Percentiles rank a stretch among this genome's conserved stretches.
These are phyloP conservation scores for Baronia brevicornis DNA, from an alignment of 2,888 invertebrate species.

Conservation along the genomic window DNA sequence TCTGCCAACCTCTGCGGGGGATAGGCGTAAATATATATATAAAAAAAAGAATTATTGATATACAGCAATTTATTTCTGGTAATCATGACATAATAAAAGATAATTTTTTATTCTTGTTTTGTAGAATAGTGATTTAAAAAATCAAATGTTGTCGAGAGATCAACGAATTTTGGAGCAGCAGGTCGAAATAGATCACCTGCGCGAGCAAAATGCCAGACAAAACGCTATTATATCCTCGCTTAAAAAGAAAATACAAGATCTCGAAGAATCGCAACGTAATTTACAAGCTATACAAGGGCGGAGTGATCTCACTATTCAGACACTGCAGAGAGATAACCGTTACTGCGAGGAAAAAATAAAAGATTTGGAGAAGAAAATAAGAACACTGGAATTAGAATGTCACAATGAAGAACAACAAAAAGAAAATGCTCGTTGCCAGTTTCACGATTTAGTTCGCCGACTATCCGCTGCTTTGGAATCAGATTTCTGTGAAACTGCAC, in stretches of 20 bases:
- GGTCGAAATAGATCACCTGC: conserved; percentile 85
- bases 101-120: too few relatives aligned
- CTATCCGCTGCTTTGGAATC: conserved; percentile 82
- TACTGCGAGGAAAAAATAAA: conserved; percentile 84
- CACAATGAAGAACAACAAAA: conserved; percentile 84
- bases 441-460: conserved; percentile 83
- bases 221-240: conserved; percentile 86
- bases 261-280: conserved; percentile 85
- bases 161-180: conserved; percentile 84
- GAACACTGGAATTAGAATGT: conserved; percentile 82
- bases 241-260: conserved; percentile 84
- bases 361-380: conserved; percentile 83
- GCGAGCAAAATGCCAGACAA: conserved; percentile 89
- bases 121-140: conserved; percentile 82
- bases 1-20: too few relatives aligned
- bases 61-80: too few relatives aligned
- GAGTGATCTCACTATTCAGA: conserved; percentile 82
- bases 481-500: conserved; percentile 80
- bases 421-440: conserved; percentile 79
- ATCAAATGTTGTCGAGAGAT: conserved; percentile 81
- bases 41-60: too few relatives aligned
- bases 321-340: conserved; percentile 83
- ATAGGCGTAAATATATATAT: too few relatives aligned
- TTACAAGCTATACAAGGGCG: conserved; percentile 78
- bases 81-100: too few relatives aligned